Conservation (phyloP, 2,888 invertebrate species). For the Acanthosepion pharaonis region DNA sequence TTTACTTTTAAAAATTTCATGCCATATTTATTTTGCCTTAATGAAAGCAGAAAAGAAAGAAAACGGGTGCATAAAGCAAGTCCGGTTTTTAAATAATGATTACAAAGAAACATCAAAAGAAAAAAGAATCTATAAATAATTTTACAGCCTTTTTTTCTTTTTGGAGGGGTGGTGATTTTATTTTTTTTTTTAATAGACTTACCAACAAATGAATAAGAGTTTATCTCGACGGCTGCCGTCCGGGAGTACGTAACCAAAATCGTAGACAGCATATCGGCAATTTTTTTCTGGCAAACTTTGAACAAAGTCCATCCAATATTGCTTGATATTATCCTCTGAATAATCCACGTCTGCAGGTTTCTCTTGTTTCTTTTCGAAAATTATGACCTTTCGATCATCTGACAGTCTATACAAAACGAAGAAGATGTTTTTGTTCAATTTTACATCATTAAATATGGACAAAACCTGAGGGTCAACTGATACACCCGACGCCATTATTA, state of each 20-base stretch:
- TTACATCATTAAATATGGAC: neutral
- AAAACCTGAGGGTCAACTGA: neutral
- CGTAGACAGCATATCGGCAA: slow-evolving; percentile 47
- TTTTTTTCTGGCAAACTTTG: neutral
- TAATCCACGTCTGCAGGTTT: neutral
- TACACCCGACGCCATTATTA: slow-evolving; percentile 6
- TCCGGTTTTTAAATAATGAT: too few relatives aligned
- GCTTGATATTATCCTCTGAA: slow-evolving; percentile 25
- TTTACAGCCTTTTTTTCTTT: too few relatives aligned
- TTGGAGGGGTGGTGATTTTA: neutral
- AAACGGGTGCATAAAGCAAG: too few relatives aligned
- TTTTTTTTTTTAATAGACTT: neutral
- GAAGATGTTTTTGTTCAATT: neutral
- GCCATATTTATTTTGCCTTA: too few relatives aligned
- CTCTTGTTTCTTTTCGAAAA: slow-evolving; percentile 10
- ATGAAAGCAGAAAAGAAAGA: too few relatives aligned
- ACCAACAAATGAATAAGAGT: slow-evolving; percentile 46
- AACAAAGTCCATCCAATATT: slow-evolving; percentile 25
- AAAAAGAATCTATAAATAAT: too few relatives aligned
- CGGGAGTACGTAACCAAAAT: neutral
- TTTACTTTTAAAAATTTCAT: too few relatives aligned
- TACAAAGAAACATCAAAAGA: too few relatives aligned
- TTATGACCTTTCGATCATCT: neutral
- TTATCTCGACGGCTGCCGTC: slow-evolving; percentile 38
- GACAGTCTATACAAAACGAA: neutral